Evolutionary conservation across 2,113 vertebrate genomes (phyloP).

Genomic region (Tetrao urogallus): DNA sequence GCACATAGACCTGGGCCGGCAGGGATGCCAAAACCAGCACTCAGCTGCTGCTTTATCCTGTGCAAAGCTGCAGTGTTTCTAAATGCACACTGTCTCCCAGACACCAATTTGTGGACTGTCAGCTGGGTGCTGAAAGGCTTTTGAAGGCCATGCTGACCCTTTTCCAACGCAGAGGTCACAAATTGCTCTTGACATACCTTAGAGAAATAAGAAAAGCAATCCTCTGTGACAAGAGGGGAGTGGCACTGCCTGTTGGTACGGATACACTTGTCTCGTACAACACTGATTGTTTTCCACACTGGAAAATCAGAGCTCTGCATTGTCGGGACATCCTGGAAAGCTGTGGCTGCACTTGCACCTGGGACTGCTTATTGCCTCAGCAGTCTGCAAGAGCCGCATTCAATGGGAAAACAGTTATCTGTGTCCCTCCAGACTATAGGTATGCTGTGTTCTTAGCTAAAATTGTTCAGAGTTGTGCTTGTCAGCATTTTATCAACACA

Average conservation of each 20-base stretch:
- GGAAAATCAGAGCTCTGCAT: neutral
- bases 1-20: neutral
- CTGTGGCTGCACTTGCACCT: neutral
- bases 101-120: neutral
- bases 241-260: neutral
- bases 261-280: neutral
- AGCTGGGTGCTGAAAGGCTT: neutral
- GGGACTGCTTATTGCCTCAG: neutral
- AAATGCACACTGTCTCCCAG: neutral
- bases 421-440: neutral
- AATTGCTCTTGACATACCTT: neutral
- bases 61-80: neutral
- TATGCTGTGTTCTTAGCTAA: neutral
- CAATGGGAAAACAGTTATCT: neutral
- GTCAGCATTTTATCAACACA: neutral
- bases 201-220: neutral
- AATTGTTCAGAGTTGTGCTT: neutral
- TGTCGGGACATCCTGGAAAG: neutral
- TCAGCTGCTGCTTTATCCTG: neutral
- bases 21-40: neutral
- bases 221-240: neutral
- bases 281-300: neutral
- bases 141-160: neutral
- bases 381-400: neutral
- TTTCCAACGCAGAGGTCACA: neutral